Evolutionary conservation across 37 sponge, comb jelly and placozoan species (phyloP).

Genomic region (Beroe ovata): DNA sequence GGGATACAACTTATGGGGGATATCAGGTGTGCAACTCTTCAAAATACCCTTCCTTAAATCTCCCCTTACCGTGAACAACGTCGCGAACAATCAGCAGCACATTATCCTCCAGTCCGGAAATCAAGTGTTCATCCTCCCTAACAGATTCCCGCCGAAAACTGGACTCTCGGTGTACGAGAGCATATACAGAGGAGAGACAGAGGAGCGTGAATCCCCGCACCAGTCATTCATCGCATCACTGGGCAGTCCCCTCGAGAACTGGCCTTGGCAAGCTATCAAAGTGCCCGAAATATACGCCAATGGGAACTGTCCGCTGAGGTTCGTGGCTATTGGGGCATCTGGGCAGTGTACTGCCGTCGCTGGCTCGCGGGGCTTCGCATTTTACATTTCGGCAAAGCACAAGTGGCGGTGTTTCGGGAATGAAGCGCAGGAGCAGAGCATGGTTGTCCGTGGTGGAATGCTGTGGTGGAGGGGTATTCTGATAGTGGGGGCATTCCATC

Average conservation of each 20-base stretch:
- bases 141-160: slow-evolving; percentile 58
- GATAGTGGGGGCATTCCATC: slow-evolving; percentile 42
- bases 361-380: slow-evolving; percentile 36
- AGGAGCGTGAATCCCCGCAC: not conserved
- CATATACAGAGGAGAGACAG: slow-evolving; percentile 31
- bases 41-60: slow-evolving; percentile 42
- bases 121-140: slow-evolving; percentile 57
- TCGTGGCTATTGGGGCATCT: slow-evolving; percentile 49
- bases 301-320: slow-evolving; percentile 26
- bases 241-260: slow-evolving; percentile 62
- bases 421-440: slow-evolving; percentile 42
- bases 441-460: slow-evolving; percentile 63
- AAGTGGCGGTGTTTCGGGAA: slow-evolving; percentile 64
- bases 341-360: slow-evolving; percentile 59
- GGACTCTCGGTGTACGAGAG: slow-evolving; percentile 56
- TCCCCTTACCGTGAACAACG: slow-evolving; percentile 59
- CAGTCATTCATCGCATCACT: slow-evolving; percentile 61
- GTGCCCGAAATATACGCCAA: slow-evolving; percentile 44
- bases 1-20: slow-evolving; percentile 52
- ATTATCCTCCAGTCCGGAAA: slow-evolving; percentile 50
- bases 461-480: slow-evolving; percentile 58
- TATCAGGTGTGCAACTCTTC: not conserved
- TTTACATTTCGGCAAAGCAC: slow-evolving; percentile 62
- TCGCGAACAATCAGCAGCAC: slow-evolving; percentile 56
- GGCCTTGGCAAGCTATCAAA: slow-evolving; percentile 62